Conservation (phyloP, 1,140 invertebrate genomes). For the Sipha flava region DNA sequence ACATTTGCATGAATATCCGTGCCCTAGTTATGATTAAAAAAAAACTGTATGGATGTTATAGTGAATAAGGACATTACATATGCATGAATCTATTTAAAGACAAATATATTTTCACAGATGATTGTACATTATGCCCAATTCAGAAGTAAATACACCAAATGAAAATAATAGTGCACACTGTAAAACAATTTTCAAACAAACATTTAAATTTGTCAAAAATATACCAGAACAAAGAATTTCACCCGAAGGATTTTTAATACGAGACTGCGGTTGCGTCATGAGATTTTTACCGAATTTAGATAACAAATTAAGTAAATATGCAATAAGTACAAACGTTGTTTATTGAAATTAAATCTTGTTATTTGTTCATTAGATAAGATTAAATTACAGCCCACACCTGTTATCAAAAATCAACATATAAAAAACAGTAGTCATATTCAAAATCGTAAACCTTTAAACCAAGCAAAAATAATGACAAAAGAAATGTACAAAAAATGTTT, state of each 20-base stretch:
- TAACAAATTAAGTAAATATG: neutral
- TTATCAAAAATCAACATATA: neutral
- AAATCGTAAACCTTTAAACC: neutral
- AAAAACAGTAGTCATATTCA: neutral
- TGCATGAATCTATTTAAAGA: neutral
- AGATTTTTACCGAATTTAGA: neutral
- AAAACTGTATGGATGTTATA: no score
- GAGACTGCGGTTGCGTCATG: conserved; percentile 26
- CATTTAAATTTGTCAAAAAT: neutral
- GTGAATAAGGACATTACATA: no score
- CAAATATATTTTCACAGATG: neutral
- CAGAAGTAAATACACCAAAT: neutral
- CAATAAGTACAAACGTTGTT: neutral
- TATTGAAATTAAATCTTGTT: neutral
- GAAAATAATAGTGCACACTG: neutral
- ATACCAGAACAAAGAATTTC: neutral
- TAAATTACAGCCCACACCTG: neutral
- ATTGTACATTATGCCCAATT: neutral
- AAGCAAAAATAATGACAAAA: neutral
- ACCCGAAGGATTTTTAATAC: conserved; percentile 21
- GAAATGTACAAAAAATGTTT: neutral
- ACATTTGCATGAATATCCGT: no score
- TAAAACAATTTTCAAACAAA: conserved; percentile 7
- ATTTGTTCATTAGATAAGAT: conserved; percentile 3
- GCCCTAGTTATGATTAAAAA: no score